A percentile compares a stretch with the other conserved stretches of the same genome.
Evolutionary conservation across 2,113 vertebrate species (phyloP).

Genomic region (Poeciliopsis turrubarensis): DNA sequence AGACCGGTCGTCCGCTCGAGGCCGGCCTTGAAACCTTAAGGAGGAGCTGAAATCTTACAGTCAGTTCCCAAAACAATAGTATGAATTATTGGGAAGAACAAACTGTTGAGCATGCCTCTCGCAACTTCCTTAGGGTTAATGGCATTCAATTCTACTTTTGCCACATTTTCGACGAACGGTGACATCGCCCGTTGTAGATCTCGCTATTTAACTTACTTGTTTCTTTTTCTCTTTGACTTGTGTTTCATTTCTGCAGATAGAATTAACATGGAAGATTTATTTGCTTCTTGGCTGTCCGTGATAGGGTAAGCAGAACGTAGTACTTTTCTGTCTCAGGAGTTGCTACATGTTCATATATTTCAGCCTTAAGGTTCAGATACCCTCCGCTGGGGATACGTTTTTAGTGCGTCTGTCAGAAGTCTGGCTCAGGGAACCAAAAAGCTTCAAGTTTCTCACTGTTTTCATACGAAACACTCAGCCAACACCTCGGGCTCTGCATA

Average conservation of each 20-base stretch:
- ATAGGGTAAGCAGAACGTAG: constrained; percentile 34
- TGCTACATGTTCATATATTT: constrained; percentile 61
- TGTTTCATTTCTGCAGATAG: constrained; percentile 32
- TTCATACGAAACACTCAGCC: constrained; percentile 80
- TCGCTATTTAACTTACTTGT: not conserved
- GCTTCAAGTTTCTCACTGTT: constrained; percentile 76
- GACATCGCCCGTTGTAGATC: not conserved
- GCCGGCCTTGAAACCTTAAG: not conserved
- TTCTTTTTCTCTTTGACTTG: constrained; percentile 2
- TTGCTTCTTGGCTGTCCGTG: constrained; percentile 40
- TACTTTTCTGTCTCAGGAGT: constrained; percentile 33
- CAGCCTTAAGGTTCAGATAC: constrained; percentile 60
- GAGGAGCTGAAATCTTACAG: not conserved
- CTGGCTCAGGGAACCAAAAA: constrained; percentile 71
- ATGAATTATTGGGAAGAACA: not conserved
- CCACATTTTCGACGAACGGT: not conserved
- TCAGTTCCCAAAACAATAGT: not conserved
- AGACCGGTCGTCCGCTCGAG: too few species aligned
- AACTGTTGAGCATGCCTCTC: not conserved
- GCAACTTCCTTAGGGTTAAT: not conserved
- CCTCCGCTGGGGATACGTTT: constrained; percentile 67
- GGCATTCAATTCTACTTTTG: not conserved
- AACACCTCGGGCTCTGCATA: constrained; percentile 76
- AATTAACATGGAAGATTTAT: constrained; percentile 38
- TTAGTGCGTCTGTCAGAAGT: constrained; percentile 74